A percentile compares a stretch with the other conserved stretches of the same genome.
Evolutionary conservation across 2,797 vertebrate genomes (phyloP).

Genomic region (Brachyrhaphis roseni): DNA sequence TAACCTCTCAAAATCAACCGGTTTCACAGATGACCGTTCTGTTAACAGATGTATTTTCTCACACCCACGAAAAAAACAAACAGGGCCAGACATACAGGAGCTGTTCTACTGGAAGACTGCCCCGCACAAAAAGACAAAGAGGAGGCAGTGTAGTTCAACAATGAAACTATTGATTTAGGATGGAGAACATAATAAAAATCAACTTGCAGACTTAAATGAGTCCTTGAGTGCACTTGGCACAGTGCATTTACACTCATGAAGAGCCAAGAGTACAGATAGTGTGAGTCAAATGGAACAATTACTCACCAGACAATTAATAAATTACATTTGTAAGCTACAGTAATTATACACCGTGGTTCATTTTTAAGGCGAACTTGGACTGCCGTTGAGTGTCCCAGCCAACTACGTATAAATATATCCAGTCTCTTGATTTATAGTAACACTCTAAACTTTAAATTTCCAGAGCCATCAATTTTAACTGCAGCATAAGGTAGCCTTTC

Average conservation of each 20-base stretch:
- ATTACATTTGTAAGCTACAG: constrained; percentile 22
- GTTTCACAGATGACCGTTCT: constrained; percentile 17
- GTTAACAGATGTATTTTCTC: constrained; percentile 29
- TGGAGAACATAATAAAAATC: constrained; percentile 63
- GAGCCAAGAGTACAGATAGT: constrained; percentile 25
- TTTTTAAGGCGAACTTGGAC: neutral
- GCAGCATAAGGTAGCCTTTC: neutral
- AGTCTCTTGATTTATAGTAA: neutral
- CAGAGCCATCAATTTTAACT: neutral
- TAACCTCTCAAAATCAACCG: constrained; percentile 9
- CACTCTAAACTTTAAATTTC: neutral
- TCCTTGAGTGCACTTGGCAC: constrained; percentile 49
- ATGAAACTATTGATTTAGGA: constrained; percentile 70
- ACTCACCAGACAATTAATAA: constrained; percentile 18
- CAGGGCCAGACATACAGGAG: constrained; percentile 25
- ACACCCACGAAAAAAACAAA: constrained; percentile 33
- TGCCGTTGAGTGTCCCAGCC: neutral
- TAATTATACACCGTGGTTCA: neutral
- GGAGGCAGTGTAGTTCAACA: constrained; percentile 61
- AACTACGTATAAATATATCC: neutral
- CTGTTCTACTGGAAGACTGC: constrained; percentile 54
- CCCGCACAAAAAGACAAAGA: constrained; percentile 50
- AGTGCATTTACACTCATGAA: constrained; percentile 26
- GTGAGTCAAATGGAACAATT: constrained; percentile 33
- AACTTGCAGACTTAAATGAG: constrained; percentile 70